A percentile compares a stretch with the other conserved stretches of the same genome.
Conservation (phyloP, 2,888 invertebrate species). For the Hanleya hanleyi region DNA sequence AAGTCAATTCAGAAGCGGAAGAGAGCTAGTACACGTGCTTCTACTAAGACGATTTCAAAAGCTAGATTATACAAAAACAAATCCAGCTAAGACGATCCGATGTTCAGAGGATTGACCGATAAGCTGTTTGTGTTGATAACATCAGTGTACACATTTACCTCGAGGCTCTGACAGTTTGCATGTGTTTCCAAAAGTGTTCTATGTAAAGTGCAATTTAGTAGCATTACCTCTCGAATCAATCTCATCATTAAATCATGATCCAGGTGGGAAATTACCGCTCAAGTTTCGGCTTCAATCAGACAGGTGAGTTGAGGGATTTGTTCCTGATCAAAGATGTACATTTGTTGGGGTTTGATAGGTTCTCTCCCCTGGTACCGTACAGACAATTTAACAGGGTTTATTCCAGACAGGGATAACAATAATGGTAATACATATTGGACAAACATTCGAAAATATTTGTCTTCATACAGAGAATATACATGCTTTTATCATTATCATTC, state of each 20-base stretch:
- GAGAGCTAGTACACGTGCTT: not conserved
- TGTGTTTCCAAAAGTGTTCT: not conserved
- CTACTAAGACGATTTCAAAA: not conserved
- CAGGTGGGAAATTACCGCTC: not conserved
- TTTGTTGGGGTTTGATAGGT: no score
- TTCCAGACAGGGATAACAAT: no score
- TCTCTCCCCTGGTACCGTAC: no score
- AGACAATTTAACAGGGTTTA: no score
- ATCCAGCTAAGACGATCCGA: not conserved
- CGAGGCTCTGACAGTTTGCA: not conserved
- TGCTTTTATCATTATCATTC: no score
- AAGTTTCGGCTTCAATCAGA: not conserved
- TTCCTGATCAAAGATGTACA: no score
- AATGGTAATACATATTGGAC: no score
- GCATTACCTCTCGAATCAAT: not conserved
- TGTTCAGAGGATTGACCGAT: not conserved
- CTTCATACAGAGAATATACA: no score
- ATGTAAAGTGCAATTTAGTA: conserved; percentile 1
- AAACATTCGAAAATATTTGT: no score
- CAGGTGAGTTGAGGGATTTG: not conserved
- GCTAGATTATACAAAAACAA: not conserved
- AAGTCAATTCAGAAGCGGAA: not conserved
- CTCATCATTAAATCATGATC: not conserved
- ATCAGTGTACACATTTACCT: not conserved
- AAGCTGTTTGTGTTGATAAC: not conserved